Percentiles rank a stretch among this genome's conserved stretches.
Evolutionary conservation across 2,113 vertebrate genomes (phyloP).

Genomic region (Egretta garzetta): DNA sequence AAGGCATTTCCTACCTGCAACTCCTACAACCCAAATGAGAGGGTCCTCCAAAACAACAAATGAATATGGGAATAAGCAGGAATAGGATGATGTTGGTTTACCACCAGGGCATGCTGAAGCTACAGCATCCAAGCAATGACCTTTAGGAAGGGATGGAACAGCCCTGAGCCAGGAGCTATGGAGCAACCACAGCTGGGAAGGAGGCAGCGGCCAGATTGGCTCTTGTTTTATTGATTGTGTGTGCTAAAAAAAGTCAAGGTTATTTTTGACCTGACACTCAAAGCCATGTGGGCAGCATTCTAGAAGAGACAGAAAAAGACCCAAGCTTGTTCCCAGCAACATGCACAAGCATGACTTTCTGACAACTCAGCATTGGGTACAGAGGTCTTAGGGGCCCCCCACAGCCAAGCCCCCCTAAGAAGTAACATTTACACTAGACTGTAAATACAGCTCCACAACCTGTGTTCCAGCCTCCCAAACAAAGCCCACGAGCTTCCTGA

Average conservation of each 20-base stretch:
- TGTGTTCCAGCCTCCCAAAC: not conserved
- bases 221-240: constrained; percentile 53
- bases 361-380: not conserved
- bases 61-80: not conserved
- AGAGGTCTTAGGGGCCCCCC: not conserved
- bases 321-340: not conserved
- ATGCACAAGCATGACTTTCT: not conserved
- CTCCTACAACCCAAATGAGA: not conserved
- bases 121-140: not conserved
- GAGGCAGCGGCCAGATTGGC: not conserved
- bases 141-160: not conserved
- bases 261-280: constrained; percentile 53
- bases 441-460: not conserved
- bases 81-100: not conserved
- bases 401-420: not conserved
- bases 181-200: constrained; percentile 48
- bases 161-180: not conserved
- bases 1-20: not conserved
- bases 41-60: not conserved
- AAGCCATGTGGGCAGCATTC: constrained; percentile 2
- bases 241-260: constrained; percentile 49
- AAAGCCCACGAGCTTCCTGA: not conserved
- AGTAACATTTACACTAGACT: not conserved
- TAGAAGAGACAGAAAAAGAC: not conserved
- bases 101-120: not conserved